Conservation (phyloP, 2,888 invertebrate species). For the Lasioglossum figueresi region DNA sequence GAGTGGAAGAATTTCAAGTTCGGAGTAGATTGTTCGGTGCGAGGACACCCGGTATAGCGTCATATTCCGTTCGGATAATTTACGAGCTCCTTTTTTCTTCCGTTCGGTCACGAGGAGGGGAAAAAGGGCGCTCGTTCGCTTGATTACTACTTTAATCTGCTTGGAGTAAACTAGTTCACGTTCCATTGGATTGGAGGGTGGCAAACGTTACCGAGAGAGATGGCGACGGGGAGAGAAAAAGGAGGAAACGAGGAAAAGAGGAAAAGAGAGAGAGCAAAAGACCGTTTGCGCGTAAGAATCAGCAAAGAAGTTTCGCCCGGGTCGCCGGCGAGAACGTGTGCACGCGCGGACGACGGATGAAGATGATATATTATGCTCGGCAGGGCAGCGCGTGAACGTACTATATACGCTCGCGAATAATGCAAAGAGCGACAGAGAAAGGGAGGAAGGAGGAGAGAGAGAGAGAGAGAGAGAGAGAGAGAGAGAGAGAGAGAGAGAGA, state of each 20-base stretch:
- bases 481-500: slow-evolving; percentile 19
- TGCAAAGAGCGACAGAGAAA: slow-evolving; percentile 15
- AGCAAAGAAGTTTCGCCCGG: not conserved
- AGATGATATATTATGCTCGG: slow-evolving; percentile 50
- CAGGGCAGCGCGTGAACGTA: slow-evolving; percentile 30
- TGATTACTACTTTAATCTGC: slow-evolving; percentile 22
- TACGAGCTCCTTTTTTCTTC: slow-evolving; percentile 51
- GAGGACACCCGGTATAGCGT: slow-evolving; percentile 18
- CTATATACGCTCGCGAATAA: slow-evolving; percentile 48
- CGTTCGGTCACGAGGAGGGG: not conserved
- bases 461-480: slow-evolving; percentile 11
- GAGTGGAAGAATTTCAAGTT: not conserved
- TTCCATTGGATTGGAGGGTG: slow-evolving; percentile 11
- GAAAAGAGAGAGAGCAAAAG: not conserved
- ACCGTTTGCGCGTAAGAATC: slow-evolving; percentile 19
- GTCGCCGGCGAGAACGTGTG: slow-evolving; percentile 20
- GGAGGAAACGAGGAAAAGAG: not conserved
- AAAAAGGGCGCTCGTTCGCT: not conserved
- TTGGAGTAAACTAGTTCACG: slow-evolving; percentile 19
- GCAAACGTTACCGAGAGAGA: slow-evolving; percentile 3
- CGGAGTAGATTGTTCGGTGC: not conserved
- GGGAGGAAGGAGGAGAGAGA: too few species aligned
- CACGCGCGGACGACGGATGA: slow-evolving; percentile 42
- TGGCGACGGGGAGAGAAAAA: not conserved
- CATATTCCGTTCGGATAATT: slow-evolving; percentile 53